Evolutionary conservation across 2,797 vertebrate species (phyloP).

Genomic region (Pteronotus mesoamericanus): DNA sequence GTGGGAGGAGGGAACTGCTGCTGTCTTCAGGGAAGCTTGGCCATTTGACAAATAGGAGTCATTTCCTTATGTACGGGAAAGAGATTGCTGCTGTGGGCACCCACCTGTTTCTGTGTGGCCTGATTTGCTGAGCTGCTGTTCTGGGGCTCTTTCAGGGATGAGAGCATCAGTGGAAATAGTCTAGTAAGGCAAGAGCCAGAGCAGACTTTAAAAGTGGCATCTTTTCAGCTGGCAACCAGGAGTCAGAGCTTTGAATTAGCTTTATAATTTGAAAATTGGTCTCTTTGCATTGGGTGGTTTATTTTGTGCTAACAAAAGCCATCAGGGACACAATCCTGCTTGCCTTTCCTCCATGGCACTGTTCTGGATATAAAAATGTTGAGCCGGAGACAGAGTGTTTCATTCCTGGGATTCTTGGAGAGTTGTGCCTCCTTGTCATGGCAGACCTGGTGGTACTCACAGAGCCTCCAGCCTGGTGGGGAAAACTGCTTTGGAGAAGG

Average conservation of each 20-base stretch:
- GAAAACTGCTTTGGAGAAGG: not conserved
- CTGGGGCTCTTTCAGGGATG: not conserved
- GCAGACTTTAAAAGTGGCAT: not conserved
- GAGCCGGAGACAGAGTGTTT: not conserved
- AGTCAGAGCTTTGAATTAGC: constrained; percentile 52
- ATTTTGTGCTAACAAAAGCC: constrained; percentile 53
- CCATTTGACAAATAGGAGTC: not conserved
- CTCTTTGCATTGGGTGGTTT: constrained; percentile 28
- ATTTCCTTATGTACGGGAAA: not conserved
- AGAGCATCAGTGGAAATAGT: not conserved
- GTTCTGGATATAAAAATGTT: not conserved
- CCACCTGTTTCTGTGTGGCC: not conserved
- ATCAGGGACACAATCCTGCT: constrained; percentile 10
- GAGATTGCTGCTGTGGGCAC: not conserved
- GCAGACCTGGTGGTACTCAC: not conserved
- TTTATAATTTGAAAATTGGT: constrained; percentile 70
- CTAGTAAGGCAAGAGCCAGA: not conserved
- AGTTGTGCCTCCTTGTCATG: not conserved
- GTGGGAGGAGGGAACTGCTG: not conserved
- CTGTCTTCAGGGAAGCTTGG: not conserved
- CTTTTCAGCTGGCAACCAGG: constrained; percentile 56
- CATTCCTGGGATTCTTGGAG: not conserved
- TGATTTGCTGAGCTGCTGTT: not conserved
- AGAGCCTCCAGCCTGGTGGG: not conserved
- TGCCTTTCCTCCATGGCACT: not conserved